Percentiles rank a stretch among this genome's conserved stretches.
Conservation (phyloP, 2,888 invertebrate species). For the Tipula confusa region DNA sequence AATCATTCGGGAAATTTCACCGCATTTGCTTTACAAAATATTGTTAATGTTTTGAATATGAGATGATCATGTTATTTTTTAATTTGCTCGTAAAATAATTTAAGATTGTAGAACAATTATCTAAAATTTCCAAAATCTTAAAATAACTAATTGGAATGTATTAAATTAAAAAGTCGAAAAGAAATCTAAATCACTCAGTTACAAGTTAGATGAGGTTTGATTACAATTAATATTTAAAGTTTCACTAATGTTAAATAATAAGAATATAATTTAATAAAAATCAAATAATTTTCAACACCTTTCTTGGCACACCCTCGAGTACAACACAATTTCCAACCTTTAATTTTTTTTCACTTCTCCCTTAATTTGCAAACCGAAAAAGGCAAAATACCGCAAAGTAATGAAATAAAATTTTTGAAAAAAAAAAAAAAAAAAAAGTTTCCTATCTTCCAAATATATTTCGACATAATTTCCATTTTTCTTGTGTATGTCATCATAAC, state of each 20-base stretch:
- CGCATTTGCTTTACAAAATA: neutral
- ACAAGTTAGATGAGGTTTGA: too few species aligned
- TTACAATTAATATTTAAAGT: too few species aligned
- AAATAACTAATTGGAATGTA: too few species aligned
- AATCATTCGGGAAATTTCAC: neutral
- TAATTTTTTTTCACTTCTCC: neutral
- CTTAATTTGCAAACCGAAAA: constrained; percentile 5
- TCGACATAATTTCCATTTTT: neutral
- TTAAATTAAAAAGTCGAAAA: too few species aligned
- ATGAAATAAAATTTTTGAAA: neutral
- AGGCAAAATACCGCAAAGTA: constrained; percentile 25
- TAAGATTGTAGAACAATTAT: too few species aligned
- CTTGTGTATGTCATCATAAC: neutral
- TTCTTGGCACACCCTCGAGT: neutral
- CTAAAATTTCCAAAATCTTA: too few species aligned
- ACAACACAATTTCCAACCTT: neutral
- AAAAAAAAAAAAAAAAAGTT: neutral
- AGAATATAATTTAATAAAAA: constrained; percentile 20
- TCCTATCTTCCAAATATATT: neutral
- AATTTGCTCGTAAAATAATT: neutral
- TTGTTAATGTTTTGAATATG: neutral
- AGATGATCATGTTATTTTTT: neutral
- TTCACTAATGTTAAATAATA: too few species aligned
- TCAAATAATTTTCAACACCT: constrained; percentile 1
- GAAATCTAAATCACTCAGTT: too few species aligned